Conservation (phyloP, 2,797 vertebrate species). For the Serranus cabrilla region DNA sequence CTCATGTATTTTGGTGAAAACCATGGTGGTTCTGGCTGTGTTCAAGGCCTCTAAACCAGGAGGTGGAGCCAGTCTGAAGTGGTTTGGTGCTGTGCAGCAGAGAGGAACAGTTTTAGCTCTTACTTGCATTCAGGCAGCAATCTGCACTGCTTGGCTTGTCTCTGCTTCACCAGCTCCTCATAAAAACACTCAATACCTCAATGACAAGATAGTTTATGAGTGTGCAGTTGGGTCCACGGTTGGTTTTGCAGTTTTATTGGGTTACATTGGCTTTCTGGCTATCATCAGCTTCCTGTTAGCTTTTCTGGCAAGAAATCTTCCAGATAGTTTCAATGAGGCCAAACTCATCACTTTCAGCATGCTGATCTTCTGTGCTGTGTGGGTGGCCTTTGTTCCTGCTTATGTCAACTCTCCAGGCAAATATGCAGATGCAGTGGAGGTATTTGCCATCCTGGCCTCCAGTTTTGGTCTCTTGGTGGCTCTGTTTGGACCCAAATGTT, state of each 20-base stretch:
- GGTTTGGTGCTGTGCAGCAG: slow-evolving; percentile 77
- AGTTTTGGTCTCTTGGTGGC: slow-evolving; percentile 76
- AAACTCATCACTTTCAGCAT: too few species aligned
- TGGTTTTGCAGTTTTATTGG: too few species aligned
- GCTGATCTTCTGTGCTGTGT: too few species aligned
- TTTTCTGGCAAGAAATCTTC: slow-evolving; percentile 71
- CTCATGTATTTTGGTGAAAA: slow-evolving; percentile 54
- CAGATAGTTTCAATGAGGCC: too few species aligned
- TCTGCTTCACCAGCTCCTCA: slow-evolving; percentile 69
- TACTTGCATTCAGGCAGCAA: slow-evolving; percentile 61
- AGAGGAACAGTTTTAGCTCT: slow-evolving; percentile 75
- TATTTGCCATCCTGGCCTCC: slow-evolving; percentile 80
- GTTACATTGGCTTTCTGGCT: slow-evolving; percentile 54
- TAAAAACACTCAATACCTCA: slow-evolving; percentile 76
- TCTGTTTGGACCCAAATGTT: slow-evolving; percentile 76
- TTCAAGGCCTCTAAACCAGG: slow-evolving; percentile 5
- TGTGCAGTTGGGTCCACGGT: too few species aligned
- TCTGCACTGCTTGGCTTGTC: slow-evolving; percentile 20
- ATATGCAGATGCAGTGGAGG: slow-evolving; percentile 81
- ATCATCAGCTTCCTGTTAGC: slow-evolving; percentile 71
- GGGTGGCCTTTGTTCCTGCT: too few species aligned
- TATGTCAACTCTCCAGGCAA: slow-evolving; percentile 82
- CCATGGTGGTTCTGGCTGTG: slow-evolving; percentile 62
- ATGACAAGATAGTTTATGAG: slow-evolving; percentile 41
- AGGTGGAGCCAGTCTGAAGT: slow-evolving; percentile 60